Evolutionary conservation across 2,797 vertebrate genomes (phyloP), one percentile per base, ranked within the genome.

Genomic region (Chaunax sp.): DNA sequence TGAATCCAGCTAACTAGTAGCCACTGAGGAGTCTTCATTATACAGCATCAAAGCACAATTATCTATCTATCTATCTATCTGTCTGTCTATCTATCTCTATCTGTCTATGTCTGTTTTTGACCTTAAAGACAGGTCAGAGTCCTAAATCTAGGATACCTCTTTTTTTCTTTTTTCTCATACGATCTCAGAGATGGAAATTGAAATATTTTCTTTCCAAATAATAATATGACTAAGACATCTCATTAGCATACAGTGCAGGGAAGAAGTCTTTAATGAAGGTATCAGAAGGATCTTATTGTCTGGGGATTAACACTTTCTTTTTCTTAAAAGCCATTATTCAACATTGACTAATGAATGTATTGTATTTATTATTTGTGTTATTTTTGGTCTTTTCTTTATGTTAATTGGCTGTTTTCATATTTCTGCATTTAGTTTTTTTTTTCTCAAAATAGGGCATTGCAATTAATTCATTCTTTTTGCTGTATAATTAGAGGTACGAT

Each of bases 291-390:
- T 91, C 92, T 87, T 89, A 92, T 91, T 92, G 89, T 93, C 92
- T 86, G 68, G 92, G 93, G 93, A 94, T 93, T 93, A 91, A 82
- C 88, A 87, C 84, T 90, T 90, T 91, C 75, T 90, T 88, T 92
- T 93, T 92, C 90, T 91, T 92, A 93, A 93, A 92, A 93, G 89
- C 90, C 90, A 92, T 91, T 92, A 92, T 94, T 93, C 88, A 88
- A 92, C 87, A 86, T 93, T 89, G 91, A 89, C 88, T 94, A 93
- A 94, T 93, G 91, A 94, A 93, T 71, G 90, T 89, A 93, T 93
- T 93, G 88, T 90, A 94, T 90, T 88, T 91, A 92, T 88, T 91
- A 92, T 92, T 93, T 92, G 88, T 92, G 91, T 92, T 94, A 92
- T 94, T 94, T 93, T 92, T 90, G 90, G 88, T 86, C 80, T 86